Conservation (phyloP, 2,888 invertebrate genomes). For the Spilarctia lutea region DNA sequence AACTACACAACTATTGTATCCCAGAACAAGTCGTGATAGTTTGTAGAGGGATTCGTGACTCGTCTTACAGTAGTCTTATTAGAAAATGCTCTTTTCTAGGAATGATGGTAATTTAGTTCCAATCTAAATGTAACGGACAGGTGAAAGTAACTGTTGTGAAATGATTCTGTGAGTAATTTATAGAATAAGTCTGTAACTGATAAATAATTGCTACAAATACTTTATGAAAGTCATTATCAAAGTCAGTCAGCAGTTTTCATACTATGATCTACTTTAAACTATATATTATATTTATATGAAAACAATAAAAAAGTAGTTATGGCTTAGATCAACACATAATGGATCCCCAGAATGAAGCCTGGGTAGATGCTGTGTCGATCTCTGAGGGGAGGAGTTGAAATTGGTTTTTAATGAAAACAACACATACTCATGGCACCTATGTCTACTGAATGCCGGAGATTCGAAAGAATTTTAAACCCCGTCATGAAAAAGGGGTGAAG, state of each 20-base stretch:
- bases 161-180: conserved; percentile 59
- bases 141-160: conserved; percentile 74
- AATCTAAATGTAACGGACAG: conserved; percentile 73
- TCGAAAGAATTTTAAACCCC: too few species aligned
- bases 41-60: conserved; percentile 82
- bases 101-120: conserved; percentile 74
- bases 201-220: conserved; percentile 45
- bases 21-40: conserved; percentile 79
- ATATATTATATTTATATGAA: conserved; percentile 4
- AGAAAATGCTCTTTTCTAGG: conserved; percentile 74
- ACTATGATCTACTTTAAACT: neutral
- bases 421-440: too few species aligned
- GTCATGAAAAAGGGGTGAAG: too few species aligned
- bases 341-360: conserved; percentile 8
- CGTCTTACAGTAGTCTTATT: conserved; percentile 80
- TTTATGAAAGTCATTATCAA: conserved; percentile 37
- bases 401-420: too few species aligned
- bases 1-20: conserved; percentile 78
- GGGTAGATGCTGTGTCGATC: too few species aligned
- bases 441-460: too few species aligned
- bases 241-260: conserved; percentile 44
- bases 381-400: too few species aligned
- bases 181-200: conserved; percentile 50
- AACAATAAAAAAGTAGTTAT: conserved; percentile 34
- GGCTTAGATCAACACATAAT: conserved; percentile 16